These are phyloP conservation scores for Gopherus evgoodei DNA, from an alignment of 2,113 vertebrate genomes.

Conservation along the genomic window DNA sequence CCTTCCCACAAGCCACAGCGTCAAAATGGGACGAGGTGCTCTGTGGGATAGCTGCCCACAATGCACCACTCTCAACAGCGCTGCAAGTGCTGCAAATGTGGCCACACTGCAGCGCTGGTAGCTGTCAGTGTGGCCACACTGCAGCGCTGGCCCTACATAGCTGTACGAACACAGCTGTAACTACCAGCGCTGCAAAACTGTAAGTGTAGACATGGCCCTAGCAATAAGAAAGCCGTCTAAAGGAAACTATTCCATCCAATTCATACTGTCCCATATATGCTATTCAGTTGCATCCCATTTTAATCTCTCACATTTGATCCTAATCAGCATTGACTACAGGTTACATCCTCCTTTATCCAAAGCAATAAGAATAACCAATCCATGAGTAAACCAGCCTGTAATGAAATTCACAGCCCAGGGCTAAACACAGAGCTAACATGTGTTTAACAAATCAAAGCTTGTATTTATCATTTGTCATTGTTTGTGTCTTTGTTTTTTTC, in stretches of 20 bases:
- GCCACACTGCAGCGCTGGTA: too few relatives aligned
- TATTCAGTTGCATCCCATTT: conserved; percentile 81
- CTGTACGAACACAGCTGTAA: too few relatives aligned
- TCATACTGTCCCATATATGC: conserved; percentile 74
- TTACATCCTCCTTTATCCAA: conserved; percentile 38
- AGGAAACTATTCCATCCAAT: conserved; percentile 82
- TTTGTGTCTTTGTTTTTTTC: conserved; percentile 56
- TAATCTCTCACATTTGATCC: conserved; percentile 80
- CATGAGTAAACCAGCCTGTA: conserved; percentile 78
- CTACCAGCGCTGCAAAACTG: too few relatives aligned
- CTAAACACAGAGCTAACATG: conserved; percentile 85
- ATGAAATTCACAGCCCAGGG: conserved; percentile 84
- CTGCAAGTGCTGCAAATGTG: too few relatives aligned
- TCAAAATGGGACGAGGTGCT: too few relatives aligned
- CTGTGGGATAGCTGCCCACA: too few relatives aligned
- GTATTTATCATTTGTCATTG: conserved; percentile 81
- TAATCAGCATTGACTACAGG: conserved; percentile 81
- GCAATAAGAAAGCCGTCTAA: conserved; percentile 78
- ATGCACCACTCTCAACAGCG: too few relatives aligned
- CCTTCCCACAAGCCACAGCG: too few relatives aligned
- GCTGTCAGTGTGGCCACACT: too few relatives aligned
- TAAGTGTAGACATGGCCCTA: not conserved
- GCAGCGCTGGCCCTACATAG: too few relatives aligned
- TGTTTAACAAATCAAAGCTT: conserved; percentile 85
- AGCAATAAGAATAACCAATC: conserved; percentile 55